phyloP scores from a whole-genome alignment of 1,140 invertebrate genomes.

The Parasteatoda tepidariorum region DNA sequence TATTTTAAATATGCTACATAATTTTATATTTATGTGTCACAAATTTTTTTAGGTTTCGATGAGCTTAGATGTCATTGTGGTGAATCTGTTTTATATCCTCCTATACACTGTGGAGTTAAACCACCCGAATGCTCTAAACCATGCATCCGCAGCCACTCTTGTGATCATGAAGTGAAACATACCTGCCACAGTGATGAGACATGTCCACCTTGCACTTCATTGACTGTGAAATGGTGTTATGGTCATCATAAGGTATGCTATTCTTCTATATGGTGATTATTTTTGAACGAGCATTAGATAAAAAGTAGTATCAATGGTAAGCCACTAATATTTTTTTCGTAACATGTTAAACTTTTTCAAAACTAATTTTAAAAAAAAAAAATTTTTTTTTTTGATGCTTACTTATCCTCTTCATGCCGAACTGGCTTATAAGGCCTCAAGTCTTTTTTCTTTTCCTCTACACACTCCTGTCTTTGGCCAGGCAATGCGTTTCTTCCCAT shows the following conservation, averaged over 20 bases:
- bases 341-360: too few relatives aligned
- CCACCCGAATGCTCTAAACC: constrained; percentile 81
- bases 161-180: constrained; percentile 84
- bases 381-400: too few relatives aligned
- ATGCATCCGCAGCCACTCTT: constrained; percentile 82
- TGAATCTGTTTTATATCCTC: constrained; percentile 84
- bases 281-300: not conserved
- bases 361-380: too few relatives aligned
- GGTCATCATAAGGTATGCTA: constrained; percentile 82
- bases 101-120: constrained; percentile 89
- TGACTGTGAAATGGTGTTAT: constrained; percentile 88
- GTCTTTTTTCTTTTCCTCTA: too few relatives aligned
- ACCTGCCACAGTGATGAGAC: constrained; percentile 77
- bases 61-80: constrained; percentile 94
- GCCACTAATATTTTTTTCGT: too few relatives aligned
- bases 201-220: constrained; percentile 94
- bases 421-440: too few relatives aligned
- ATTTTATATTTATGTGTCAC: too few relatives aligned
- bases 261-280: too few relatives aligned
- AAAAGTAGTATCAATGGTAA: not conserved
- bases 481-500: too few relatives aligned
- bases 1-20: too few relatives aligned
- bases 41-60: constrained; percentile 80
- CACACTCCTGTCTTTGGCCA: too few relatives aligned
- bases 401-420: too few relatives aligned